Evolutionary conservation across 2,113 vertebrate genomes (phyloP).

Genomic region (Zeus faber): DNA sequence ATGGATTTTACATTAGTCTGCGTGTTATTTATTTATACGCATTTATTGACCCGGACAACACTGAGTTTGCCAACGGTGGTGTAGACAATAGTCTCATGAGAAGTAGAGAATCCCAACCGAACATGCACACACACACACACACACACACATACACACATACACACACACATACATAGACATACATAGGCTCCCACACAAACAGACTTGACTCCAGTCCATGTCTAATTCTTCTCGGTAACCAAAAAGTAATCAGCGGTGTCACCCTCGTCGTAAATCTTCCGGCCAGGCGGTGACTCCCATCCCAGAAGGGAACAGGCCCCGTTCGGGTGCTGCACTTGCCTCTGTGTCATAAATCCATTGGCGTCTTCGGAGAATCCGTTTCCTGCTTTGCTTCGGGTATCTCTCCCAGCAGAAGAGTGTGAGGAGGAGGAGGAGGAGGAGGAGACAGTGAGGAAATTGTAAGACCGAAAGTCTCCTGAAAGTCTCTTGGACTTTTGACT

Average conservation of each 20-base stretch:
- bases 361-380: conserved; percentile 48
- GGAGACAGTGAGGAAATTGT: conserved; percentile 39
- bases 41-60: conserved; percentile 21
- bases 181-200: conserved; percentile 31
- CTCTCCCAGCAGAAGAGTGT: conserved; percentile 38
- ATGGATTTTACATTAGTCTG: conserved; percentile 63
- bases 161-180: conserved; percentile 22
- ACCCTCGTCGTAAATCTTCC: conserved; percentile 69
- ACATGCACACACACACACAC: conserved; percentile 19
- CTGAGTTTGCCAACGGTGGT: conserved; percentile 22
- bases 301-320: conserved; percentile 59
- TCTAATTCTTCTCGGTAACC: conserved; percentile 67
- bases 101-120: conserved; percentile 15
- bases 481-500: conserved; percentile 1
- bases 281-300: conserved; percentile 44
- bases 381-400: conserved; percentile 49
- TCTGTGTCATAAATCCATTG: conserved; percentile 64
- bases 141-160: conserved; percentile 19
- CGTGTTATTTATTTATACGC: conserved; percentile 46
- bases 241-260: conserved; percentile 72
- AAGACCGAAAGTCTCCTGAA: conserved; percentile 43
- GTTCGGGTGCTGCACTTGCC: conserved; percentile 49
- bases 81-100: conserved; percentile 12
- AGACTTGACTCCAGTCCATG: conserved; percentile 33
- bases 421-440: conserved; percentile 30